Conservation (phyloP, 2,113 vertebrate species). For the Rostratula benghalensis region DNA sequence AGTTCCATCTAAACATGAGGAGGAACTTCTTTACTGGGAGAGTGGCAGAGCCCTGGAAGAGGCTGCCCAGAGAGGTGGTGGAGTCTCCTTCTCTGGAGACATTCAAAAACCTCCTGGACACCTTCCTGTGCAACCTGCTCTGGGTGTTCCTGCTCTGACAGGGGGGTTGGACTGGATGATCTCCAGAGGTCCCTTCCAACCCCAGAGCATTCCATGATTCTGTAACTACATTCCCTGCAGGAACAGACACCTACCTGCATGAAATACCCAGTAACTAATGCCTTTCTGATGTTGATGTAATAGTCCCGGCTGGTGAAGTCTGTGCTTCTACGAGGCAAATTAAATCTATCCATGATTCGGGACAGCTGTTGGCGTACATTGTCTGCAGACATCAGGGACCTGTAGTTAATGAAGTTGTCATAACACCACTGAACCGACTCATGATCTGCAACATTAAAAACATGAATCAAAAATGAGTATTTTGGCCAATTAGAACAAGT, state of each 20-base stretch:
- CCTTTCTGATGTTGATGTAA: slow-evolving; percentile 98
- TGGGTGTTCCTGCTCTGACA: too few relatives aligned
- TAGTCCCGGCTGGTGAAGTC: slow-evolving; percentile 99
- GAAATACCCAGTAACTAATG: slow-evolving; percentile 98
- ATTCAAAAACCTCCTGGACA: too few relatives aligned
- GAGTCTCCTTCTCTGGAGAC: too few relatives aligned
- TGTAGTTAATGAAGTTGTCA: slow-evolving; percentile 99
- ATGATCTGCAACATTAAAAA: slow-evolving; percentile 84
- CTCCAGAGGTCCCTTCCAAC: too few relatives aligned
- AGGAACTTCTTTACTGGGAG: too few relatives aligned
- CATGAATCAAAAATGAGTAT: slow-evolving; percentile 59
- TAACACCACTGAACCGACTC: slow-evolving; percentile 99
- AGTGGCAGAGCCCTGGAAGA: too few relatives aligned
- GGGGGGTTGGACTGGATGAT: too few relatives aligned
- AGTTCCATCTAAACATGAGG: too few relatives aligned
- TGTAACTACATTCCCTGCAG: not conserved
- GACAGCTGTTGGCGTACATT: slow-evolving; percentile 99
- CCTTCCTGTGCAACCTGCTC: too few relatives aligned
- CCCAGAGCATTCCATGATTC: too few relatives aligned
- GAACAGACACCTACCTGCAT: slow-evolving; percentile 87
- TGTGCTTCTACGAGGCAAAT: slow-evolving; percentile 96
- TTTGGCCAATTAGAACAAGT: slow-evolving; percentile 54
- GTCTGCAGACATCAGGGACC: slow-evolving; percentile 99
- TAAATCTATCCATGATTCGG: slow-evolving; percentile 99
- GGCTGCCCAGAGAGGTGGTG: too few relatives aligned